phyloP scores from a whole-genome alignment of 1,140 invertebrate genomes.

The Melanaphis sacchari region DNA sequence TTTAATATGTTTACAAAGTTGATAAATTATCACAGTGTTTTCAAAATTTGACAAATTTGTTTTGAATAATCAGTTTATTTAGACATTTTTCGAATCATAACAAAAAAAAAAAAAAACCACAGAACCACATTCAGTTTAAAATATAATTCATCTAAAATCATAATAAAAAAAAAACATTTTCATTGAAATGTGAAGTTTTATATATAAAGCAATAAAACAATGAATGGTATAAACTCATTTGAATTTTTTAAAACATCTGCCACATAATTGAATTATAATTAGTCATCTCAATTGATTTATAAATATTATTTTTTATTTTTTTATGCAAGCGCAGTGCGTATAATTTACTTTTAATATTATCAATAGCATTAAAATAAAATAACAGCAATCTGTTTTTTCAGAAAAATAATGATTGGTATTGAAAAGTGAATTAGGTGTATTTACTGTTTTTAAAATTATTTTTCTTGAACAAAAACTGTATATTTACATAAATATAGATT shows the following conservation, averaged over 20 bases:
- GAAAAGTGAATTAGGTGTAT: neutral
- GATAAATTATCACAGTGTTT: neutral
- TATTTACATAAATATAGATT: too few species aligned
- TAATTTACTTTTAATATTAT: constrained; percentile 14
- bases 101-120: neutral
- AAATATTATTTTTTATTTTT: neutral
- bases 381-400: neutral
- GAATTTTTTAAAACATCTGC: constrained; percentile 29
- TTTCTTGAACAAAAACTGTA: neutral
- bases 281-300: constrained; percentile 5
- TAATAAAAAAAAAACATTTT: neutral
- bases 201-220: constrained; percentile 23
- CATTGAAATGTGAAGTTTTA: neutral
- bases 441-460: neutral
- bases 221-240: constrained; percentile 22
- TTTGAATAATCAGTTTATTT: constrained; percentile 5
- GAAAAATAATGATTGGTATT: neutral
- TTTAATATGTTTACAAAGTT: neutral
- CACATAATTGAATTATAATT: constrained; percentile 29
- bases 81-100: neutral
- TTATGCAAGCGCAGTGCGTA: neutral
- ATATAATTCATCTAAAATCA: neutral
- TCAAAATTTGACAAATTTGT: neutral
- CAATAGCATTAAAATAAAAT: constrained; percentile 7
- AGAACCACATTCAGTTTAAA: neutral